phyloP scores from a whole-genome alignment of 35 echinoderm and acorn worm species.

The Acanthaster planci region DNA sequence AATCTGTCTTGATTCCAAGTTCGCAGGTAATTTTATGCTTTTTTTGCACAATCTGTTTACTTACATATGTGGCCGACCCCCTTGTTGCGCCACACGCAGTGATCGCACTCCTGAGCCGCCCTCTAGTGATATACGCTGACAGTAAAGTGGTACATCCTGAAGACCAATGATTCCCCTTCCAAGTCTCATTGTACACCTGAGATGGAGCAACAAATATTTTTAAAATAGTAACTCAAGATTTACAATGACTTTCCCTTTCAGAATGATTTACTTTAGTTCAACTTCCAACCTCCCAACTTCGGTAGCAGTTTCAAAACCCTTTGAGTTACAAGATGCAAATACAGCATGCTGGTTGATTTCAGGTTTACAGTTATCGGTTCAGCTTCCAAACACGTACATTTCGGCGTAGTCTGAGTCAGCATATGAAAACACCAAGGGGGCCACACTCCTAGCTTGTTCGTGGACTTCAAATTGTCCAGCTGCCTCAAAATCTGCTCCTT shows the following conservation, averaged over 20 bases:
- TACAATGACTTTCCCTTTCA: no score
- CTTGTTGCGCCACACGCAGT: constrained; percentile 55
- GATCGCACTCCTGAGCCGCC: constrained; percentile 89
- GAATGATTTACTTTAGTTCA: no score
- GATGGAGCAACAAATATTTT: background rate
- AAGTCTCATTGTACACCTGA: constrained; percentile 86
- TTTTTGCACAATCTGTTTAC: background rate
- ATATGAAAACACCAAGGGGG: constrained; percentile 90
- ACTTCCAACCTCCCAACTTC: no score
- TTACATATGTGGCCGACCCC: constrained; percentile 86
- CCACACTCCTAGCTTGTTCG: constrained; percentile 84
- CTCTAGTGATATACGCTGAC: constrained; percentile 83
- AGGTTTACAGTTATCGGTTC: no score
- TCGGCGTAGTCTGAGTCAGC: constrained; percentile 43
- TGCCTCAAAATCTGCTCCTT: constrained; percentile 62
- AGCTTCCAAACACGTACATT: constrained; percentile 44
- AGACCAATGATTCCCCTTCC: constrained; percentile 69
- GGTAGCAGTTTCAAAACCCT: no score
- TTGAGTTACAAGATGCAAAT: no score
- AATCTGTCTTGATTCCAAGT: no score
- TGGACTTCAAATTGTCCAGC: constrained; percentile 89
- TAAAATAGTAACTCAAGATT: background rate
- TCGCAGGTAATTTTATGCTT: no score
- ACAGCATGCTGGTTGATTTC: no score
- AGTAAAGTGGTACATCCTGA: constrained; percentile 65